Evolutionary conservation across 2,888 invertebrate genomes (phyloP).

Genomic region (Bellardia pandia): DNA sequence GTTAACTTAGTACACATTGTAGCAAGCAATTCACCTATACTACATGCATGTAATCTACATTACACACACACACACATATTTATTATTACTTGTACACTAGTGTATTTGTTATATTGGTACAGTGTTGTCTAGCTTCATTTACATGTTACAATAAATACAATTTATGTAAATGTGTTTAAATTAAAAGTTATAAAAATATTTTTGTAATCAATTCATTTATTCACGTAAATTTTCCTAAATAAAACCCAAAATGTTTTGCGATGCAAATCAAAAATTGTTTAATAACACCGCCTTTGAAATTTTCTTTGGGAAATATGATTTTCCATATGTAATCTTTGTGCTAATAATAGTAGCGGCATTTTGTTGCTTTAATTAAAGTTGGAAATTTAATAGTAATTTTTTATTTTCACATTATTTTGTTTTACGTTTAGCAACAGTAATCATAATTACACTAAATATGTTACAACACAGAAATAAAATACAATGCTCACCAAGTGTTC

Average conservation of each 20-base stretch:
- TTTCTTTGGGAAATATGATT: constrained; percentile 50
- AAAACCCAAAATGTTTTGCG: constrained; percentile 7
- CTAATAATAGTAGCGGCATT: constrained; percentile 68
- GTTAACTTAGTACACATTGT: constrained; percentile 64
- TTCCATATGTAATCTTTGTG: constrained; percentile 20
- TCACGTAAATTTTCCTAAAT: constrained; percentile 47
- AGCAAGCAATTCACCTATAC: constrained; percentile 5
- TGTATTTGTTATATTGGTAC: not conserved
- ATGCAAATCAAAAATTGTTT: not conserved
- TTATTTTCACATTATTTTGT: no score
- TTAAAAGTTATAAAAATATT: constrained; percentile 28
- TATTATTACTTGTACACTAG: not conserved
- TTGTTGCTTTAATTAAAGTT: constrained; percentile 55
- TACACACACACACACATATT: constrained; percentile 7
- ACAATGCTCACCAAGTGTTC: no score
- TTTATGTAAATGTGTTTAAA: constrained; percentile 38
- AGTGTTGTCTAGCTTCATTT: not conserved
- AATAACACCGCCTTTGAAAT: constrained; percentile 48
- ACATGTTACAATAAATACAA: not conserved
- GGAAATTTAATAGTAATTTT: not conserved
- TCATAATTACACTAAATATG: not conserved
- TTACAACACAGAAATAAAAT: no score
- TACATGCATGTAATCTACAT: constrained; percentile 18
- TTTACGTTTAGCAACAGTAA: not conserved
- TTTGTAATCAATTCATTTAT: constrained; percentile 43